These are phyloP conservation scores for Acleris sparsana DNA, from an alignment of 2,888 invertebrate genomes.

Conservation along the genomic window DNA sequence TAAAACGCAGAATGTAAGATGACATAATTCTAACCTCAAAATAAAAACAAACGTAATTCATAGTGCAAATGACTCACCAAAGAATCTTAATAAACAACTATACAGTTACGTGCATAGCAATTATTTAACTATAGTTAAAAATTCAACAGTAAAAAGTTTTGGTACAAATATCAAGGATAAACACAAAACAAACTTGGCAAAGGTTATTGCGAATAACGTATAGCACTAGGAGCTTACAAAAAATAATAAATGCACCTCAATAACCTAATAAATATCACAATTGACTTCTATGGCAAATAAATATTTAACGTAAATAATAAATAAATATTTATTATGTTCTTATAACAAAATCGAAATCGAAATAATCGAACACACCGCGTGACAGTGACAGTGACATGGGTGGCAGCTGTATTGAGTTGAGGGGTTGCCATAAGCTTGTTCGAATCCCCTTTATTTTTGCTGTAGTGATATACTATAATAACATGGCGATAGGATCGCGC, in stretches of 20 bases:
- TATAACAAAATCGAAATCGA: no score
- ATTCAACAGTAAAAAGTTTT: neutral
- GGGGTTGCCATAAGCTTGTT: no score
- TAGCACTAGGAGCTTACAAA: neutral
- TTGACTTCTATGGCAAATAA: neutral
- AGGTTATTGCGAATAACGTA: neutral
- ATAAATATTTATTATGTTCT: neutral
- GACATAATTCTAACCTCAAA: slow-evolving; percentile 22
- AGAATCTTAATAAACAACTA: neutral
- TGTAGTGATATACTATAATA: no score
- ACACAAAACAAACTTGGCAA: neutral
- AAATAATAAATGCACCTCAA: slow-evolving; percentile 2
- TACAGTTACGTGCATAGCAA: neutral
- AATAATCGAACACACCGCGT: no score
- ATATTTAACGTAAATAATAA: neutral
- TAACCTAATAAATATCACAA: neutral
- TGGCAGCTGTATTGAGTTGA: no score
- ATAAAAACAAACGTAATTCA: neutral
- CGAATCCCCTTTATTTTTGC: no score
- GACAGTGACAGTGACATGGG: no score
- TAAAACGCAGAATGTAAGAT: neutral
- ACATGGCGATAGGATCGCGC: no score
- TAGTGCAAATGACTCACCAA: neutral
- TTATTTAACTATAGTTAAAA: neutral
- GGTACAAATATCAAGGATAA: slow-evolving; percentile 5